Conservation (phyloP, 1,140 invertebrate genomes). For the Trachymyrmex cornetzi region DNA sequence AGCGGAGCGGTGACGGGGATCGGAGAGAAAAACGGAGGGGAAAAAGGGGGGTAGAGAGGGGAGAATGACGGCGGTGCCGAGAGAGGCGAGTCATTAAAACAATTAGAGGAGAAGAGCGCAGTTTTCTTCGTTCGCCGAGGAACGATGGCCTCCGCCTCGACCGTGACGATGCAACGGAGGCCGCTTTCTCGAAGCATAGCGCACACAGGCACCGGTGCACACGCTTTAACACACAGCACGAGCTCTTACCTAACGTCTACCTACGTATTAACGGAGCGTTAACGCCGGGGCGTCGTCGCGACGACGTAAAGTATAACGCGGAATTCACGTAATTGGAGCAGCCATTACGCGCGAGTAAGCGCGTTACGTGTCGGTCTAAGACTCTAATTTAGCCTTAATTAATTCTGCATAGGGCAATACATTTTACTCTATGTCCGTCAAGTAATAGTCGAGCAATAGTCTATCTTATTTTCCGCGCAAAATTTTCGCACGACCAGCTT, state of each 20-base stretch:
- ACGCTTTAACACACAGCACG: slow-evolving; percentile 12
- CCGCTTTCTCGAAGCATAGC: slow-evolving; percentile 42
- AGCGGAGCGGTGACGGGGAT: background rate
- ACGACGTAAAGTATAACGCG: slow-evolving; percentile 66
- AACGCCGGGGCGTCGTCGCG: slow-evolving; percentile 62
- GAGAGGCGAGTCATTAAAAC: slow-evolving; percentile 83
- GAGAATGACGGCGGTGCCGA: slow-evolving; percentile 57
- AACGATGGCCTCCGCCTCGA: slow-evolving; percentile 52
- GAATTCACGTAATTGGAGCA: slow-evolving; percentile 74
- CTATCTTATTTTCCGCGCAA: background rate
- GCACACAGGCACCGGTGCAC: background rate
- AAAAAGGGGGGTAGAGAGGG: slow-evolving; percentile 34
- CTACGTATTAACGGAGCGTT: slow-evolving; percentile 73
- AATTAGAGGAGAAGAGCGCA: slow-evolving; percentile 79
- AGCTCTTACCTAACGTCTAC: slow-evolving; percentile 62
- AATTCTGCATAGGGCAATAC: background rate
- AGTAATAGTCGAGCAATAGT: background rate
- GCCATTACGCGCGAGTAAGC: slow-evolving; percentile 70
- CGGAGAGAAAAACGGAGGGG: background rate
- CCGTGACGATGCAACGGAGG: slow-evolving; percentile 63
- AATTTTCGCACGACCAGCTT: background rate
- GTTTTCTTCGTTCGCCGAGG: slow-evolving; percentile 69
- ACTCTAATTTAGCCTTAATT: slow-evolving; percentile 32
- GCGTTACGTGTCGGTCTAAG: slow-evolving; percentile 70
- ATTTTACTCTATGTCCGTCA: background rate